Percentiles rank a stretch among this genome's conserved stretches.
Conservation (phyloP, 1,140 invertebrate genomes). For the Drosophila pandora region DNA sequence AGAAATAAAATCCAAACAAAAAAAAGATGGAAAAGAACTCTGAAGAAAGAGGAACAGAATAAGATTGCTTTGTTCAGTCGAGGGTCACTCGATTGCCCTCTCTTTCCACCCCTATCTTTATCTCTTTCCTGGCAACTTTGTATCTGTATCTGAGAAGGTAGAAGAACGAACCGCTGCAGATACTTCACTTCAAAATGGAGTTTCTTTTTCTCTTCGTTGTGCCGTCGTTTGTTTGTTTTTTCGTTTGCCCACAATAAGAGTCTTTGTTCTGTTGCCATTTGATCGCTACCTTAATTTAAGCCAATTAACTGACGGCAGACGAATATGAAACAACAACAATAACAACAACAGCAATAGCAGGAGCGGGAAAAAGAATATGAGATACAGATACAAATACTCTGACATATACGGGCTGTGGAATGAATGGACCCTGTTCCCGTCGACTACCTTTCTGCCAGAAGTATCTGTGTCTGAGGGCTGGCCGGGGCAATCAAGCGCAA, state of each 20-base stretch:
- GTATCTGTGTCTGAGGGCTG: conserved; percentile 38
- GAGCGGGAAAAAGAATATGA: background rate
- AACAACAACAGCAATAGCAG: conserved; percentile 14
- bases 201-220: conserved; percentile 28
- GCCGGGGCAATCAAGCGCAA: conserved; percentile 60
- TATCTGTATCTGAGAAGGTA: conserved; percentile 62
- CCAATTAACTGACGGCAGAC: conserved; percentile 81
- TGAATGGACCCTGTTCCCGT: conserved; percentile 36
- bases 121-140: conserved; percentile 45
- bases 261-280: conserved; percentile 73
- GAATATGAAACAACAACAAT: background rate
- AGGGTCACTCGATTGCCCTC: conserved; percentile 76
- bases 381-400: conserved; percentile 13
- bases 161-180: conserved; percentile 9
- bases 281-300: conserved; percentile 84
- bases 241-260: conserved; percentile 35
- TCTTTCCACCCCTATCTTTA: conserved; percentile 9
- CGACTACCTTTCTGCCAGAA: conserved; percentile 27
- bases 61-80: conserved; percentile 77
- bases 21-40: conserved; percentile 38
- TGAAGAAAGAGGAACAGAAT: conserved; percentile 40
- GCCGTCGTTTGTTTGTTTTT: conserved; percentile 1
- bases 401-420: conserved; percentile 30
- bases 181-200: conserved; percentile 66
- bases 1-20: conserved; percentile 1